These are phyloP conservation scores for Gobius niger DNA, from an alignment of 2,113 vertebrate species.

Conservation along the genomic window DNA sequence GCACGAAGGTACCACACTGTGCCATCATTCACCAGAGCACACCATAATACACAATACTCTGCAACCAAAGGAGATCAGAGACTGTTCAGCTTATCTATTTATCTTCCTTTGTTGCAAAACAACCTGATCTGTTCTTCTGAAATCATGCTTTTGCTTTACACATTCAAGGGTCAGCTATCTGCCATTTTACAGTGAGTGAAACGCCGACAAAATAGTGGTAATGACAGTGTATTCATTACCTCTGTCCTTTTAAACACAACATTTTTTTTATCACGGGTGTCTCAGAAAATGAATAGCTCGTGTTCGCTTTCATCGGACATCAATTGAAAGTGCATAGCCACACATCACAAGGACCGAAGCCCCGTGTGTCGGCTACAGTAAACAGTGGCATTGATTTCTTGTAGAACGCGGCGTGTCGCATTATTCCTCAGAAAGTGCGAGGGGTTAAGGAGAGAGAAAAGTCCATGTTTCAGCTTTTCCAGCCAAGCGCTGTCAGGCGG, in stretches of 20 bases:
- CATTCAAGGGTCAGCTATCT: too few species aligned
- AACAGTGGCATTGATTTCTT: not conserved
- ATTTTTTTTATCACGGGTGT: not conserved
- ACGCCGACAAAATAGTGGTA: too few species aligned
- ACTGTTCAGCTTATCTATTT: too few species aligned
- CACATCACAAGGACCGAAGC: not conserved
- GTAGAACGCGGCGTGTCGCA: conserved; percentile 6
- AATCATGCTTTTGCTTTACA: too few species aligned
- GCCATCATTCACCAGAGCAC: not conserved
- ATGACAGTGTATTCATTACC: too few species aligned
- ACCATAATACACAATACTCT: too few species aligned
- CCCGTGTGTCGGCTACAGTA: conserved; percentile 1
- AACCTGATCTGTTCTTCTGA: too few species aligned
- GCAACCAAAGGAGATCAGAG: too few species aligned
- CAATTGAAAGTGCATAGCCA: not conserved
- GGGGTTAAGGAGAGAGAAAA: conserved; percentile 18
- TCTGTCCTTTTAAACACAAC: not conserved
- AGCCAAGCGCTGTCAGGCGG: conserved; percentile 48
- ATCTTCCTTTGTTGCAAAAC: too few species aligned
- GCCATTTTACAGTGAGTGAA: too few species aligned
- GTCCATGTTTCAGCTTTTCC: conserved; percentile 44
- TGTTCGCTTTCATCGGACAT: not conserved
- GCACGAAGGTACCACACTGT: conserved; percentile 88
- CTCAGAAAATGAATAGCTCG: not conserved
- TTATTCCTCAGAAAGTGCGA: conserved; percentile 15